Evolutionary conservation across 2,888 invertebrate species (phyloP), one percentile per base, ranked within the genome.

Genomic region (Neria commutata): DNA sequence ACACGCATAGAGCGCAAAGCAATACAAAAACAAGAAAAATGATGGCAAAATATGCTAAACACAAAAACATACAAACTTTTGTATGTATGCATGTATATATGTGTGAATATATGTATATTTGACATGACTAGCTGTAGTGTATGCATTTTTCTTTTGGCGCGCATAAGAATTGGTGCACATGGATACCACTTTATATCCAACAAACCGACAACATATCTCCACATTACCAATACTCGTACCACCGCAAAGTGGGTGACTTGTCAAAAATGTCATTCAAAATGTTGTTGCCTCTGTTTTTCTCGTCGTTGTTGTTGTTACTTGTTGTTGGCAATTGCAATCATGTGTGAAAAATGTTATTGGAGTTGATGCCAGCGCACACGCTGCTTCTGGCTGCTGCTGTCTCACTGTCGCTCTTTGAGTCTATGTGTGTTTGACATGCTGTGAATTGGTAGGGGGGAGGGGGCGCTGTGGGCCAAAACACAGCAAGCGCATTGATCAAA

Each of bases 281-380:
- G 11, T 29, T 58, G 45, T 10, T 29, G 26, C 24, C 19, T 37
- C 23, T 37, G 37, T 17, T 16, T 21, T 17, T 53, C 46, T 46
- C 19, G 50, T 46, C 21, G 48, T 14, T 48, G 49, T 53, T 21
- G 48, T 14, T 34, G 33, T 53, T 17, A n/a, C n/a, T 60, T 63
- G 60, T 55, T 65, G 63, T 62, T 65, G 60, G 63, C 63, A 65
- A 63, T 65, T 68, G 66, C 64, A 65, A 62, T 66, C 68, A 66
- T 67, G 68, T 66, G 68, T 66, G 64, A 67, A 65, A 66, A 68
- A 67, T 68, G 64, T 67, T 65, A 66, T 65, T 66, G 63, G 62
- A 65, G 63, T 58, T 64, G 60, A 51, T 62, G 63, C 55, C 62
- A 62, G 49, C 58, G 42, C 21, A 42, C 42, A 37, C 16, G 21